These are phyloP conservation scores for Mizuhopecten yessoensis DNA, from an alignment of 1,140 invertebrate species.

Conservation along the genomic window DNA sequence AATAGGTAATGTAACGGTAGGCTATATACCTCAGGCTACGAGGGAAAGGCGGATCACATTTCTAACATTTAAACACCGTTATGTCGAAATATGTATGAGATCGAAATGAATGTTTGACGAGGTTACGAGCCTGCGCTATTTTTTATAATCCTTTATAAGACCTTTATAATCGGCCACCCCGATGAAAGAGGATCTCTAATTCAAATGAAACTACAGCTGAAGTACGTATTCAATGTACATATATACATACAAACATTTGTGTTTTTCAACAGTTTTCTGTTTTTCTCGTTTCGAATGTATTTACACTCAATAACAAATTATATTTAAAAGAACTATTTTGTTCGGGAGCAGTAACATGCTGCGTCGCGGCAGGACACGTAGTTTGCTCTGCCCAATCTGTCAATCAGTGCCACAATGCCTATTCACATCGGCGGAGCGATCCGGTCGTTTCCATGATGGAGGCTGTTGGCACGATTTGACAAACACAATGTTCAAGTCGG, in stretches of 20 bases:
- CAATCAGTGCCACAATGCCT: background rate
- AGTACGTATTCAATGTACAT: background rate
- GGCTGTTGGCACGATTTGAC: background rate
- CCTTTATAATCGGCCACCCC: background rate
- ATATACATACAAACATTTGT: background rate
- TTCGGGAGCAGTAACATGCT: constrained; percentile 1
- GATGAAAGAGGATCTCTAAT: background rate
- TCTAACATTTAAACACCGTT: background rate
- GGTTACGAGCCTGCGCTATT: background rate
- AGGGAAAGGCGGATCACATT: background rate
- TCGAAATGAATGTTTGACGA: background rate
- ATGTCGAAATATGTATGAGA: background rate
- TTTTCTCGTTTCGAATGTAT: background rate
- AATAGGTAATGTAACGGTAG: background rate
- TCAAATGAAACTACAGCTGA: background rate
- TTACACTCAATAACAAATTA: constrained; percentile 11
- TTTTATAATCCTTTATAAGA: too few relatives aligned
- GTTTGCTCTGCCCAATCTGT: background rate
- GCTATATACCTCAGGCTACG: background rate
- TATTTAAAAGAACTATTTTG: background rate
- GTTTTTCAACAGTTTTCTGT: background rate
- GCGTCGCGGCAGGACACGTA: background rate
- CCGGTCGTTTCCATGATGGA: background rate
- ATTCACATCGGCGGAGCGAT: background rate
- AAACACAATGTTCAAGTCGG: background rate